Evolutionary conservation across 2,797 vertebrate genomes (phyloP), one percentile per base, ranked within the genome.

Genomic region (Enoplosus armatus): DNA sequence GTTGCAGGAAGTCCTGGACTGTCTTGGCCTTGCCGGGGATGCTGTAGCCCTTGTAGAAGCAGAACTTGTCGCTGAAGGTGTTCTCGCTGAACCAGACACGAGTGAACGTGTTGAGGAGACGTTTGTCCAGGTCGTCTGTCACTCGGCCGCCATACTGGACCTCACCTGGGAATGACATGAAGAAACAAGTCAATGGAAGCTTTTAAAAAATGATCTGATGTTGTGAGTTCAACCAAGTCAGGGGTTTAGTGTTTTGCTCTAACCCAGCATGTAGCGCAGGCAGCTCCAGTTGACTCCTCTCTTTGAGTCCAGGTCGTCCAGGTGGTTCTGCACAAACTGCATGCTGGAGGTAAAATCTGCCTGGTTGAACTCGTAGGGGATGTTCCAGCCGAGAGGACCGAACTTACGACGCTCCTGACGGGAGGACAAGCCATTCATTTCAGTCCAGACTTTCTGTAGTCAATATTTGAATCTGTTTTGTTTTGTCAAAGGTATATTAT

Each of bases 311-410:
- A 94, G 84, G 0, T 92, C 93, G 31, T 96, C 96, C 91, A 97
- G 84, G 78, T 97, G 96, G 86, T 97, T 97, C 89, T 97, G 96
- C 35, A 97, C 72, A 82, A 97, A 97, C 91, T 97, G 97, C 75
- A 96, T 82, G 0, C 96, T 97, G 89, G 96, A 95, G 62, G 94
- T 82, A 0, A 97, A 96, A 73, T 97, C 97, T 1, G 96, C 95
- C 90, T 97, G 96, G 81, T 97, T 97, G 88, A 97, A 97, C 80
- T 97, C 96, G 0, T 97, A 97, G 0, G 96, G 96, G 80, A 97
- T 96, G 85, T 97, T 97, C 97, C 96, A 97, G 47, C 96, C 96
- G 24, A 97, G 78, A 0, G 96, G 94, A 11, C 96, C 96, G 65
- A 97, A 97, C 82, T 97, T 97, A 7, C 96, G 92, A 33, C 96